Evolutionary conservation across 2,888 invertebrate species (phyloP), one percentile per base, ranked within the genome.

Genomic region (Colostygia pectinataria): DNA sequence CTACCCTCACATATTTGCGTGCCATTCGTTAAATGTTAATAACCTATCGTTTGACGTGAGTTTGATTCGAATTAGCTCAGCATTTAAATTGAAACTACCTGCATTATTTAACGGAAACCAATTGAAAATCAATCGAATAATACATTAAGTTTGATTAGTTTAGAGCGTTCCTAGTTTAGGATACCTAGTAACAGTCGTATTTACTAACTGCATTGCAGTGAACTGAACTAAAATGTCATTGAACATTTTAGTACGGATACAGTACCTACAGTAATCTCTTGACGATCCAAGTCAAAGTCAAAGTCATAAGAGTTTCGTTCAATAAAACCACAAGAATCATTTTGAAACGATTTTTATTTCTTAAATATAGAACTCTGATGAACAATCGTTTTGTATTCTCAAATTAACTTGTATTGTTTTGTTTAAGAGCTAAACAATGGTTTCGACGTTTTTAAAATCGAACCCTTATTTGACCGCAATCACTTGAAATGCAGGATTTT

Each of bases 71-170:
- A 48, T 49, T 43, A 49, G 54, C 42, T 24, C n/a, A 41, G 36
- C 32, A 43, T 34, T 42, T 28, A 15, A 20, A 44, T 44, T 18
- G 13, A 13, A 33, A 39, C 44, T 53, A 48, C 43, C 48, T 43
- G 51, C 9, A 31, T 45, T n/a, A 37, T 31, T 37, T 32, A 27
- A 12, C 12, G 32, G 33, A 45, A 43, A 34, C 52, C 46, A 33
- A 53, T 51, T 40, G 53, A 48, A 53, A 53, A 43, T 23, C 27
- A 45, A 52, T 55, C 2, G 53, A 53, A 54, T 53, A 41, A 48
- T 55, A 34, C n/a, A 55, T 25, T 41, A 24, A 27, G 36, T 45
- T 47, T 45, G 48, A 38, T 40, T 40, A 27, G 44, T 44, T 41
- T 37, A 18, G 32, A n/a, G n/a, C n/a, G n/a, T n/a, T n/a, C n/a